Evolutionary conservation across 2,888 invertebrate genomes (phyloP).

Genomic region (Diploptera punctata): DNA sequence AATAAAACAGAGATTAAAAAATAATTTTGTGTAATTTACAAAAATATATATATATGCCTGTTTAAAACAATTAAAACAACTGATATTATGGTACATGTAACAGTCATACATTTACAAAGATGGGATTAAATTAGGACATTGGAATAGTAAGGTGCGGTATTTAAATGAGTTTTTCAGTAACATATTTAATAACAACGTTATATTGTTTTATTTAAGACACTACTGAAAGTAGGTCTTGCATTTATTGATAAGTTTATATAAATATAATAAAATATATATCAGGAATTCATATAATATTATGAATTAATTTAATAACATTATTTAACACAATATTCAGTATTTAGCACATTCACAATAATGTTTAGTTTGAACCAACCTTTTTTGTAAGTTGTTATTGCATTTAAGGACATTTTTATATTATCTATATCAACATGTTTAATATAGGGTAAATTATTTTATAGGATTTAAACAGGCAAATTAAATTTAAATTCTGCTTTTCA

Average conservation of each 20-base stretch:
- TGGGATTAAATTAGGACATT: no score
- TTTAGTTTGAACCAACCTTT: no score
- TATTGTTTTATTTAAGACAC: constrained; percentile 46
- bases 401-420: background rate
- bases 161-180: constrained; percentile 15
- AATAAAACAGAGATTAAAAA: no score
- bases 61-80: no score
- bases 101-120: no score
- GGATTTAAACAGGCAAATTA: background rate
- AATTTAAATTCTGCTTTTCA: background rate
- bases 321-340: background rate
- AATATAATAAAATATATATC: constrained; percentile 21
- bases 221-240: background rate
- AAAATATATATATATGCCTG: no score
- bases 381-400: no score
- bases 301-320: constrained; percentile 8
- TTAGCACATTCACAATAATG: no score
- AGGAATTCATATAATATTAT: constrained; percentile 6
- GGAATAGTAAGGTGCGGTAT: background rate
- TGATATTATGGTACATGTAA: no score
- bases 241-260: constrained; percentile 19
- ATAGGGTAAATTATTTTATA: background rate
- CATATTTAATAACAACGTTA: constrained; percentile 41
- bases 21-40: no score
- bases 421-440: background rate